These are phyloP conservation scores for Euschistus heros DNA, from an alignment of 1,140 invertebrate genomes.

Conservation along the genomic window DNA sequence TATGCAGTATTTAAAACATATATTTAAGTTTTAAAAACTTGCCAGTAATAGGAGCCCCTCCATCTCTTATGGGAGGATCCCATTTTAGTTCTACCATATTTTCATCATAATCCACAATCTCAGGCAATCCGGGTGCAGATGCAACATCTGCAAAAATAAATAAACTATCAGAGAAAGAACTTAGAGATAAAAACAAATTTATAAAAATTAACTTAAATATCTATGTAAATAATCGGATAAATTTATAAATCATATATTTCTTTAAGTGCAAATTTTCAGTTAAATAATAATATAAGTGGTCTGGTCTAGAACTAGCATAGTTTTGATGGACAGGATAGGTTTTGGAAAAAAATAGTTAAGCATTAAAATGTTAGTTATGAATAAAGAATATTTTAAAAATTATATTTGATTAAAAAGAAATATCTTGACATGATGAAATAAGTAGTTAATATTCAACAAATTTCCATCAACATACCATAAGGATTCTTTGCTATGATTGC, in stretches of 20 bases:
- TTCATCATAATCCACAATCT: conserved; percentile 87
- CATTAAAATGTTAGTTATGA: too few species aligned
- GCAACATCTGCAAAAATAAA: conserved; percentile 53
- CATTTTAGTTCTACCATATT: conserved; percentile 89
- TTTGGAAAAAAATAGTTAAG: too few species aligned
- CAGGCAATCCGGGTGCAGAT: conserved; percentile 79
- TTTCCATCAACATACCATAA: conserved; percentile 49
- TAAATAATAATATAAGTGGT: too few species aligned
- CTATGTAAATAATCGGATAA: too few species aligned
- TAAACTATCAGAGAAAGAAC: not conserved
- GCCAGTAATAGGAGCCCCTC: conserved; percentile 84
- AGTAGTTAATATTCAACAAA: too few species aligned
- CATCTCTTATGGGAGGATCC: conserved; percentile 90
- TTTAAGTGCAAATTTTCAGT: too few species aligned
- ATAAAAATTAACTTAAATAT: not conserved
- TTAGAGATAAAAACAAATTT: not conserved
- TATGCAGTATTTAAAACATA: not conserved
- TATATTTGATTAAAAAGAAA: too few species aligned
- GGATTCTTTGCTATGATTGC: conserved; percentile 91
- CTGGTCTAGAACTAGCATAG: too few species aligned
- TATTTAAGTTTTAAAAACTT: conserved; percentile 18
- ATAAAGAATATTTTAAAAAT: too few species aligned
- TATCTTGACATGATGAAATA: too few species aligned
- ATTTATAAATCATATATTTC: too few species aligned
- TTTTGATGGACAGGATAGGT: too few species aligned